Base-by-base conservation (phyloP, 1,140 invertebrate species). In the Conus betulinus region DNA sequence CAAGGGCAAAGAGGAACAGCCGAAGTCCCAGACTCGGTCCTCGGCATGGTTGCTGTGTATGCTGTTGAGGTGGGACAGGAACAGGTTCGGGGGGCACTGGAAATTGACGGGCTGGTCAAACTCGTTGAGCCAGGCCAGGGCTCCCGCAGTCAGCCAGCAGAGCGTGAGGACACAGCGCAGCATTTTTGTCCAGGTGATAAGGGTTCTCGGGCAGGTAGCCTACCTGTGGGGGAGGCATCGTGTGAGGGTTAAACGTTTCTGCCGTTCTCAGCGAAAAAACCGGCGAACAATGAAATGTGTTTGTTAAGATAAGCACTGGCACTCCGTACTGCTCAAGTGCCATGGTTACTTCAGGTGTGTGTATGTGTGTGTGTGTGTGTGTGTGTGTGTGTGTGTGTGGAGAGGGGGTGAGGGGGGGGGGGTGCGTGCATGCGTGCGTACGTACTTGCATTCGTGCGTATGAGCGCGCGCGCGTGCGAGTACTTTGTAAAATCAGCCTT, bases 1-100 rank as follows among this genome's bases (percentile, higher is more conserved):
- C 0, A 81, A 55, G 6, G 85, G 89, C 3, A 71, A 6, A 1
- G 52, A 3, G 15, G 53, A 11, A 78, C 89, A 90, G 20, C 20
- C 25, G n/a, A 88, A 87, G 79, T 90, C 84, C 87, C 87, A 90
- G 1, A 88, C 84, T n/a, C 89, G 67, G 85, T 90, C 89, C 85
- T 90, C 89, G 10, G 57, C n/a, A 23, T 87, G n/a, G 87, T 90
- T 90, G 87, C 87, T 78, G 81, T 90, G 84, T 53, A 82, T 51
- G 71, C 89, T 90, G 39, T 83, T 76, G 39, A 90, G n/a, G n/a
- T 60, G 60, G n/a, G 82, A 86, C 55, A 90, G 76, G 15, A 71
- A 57, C 15, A 74, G 60, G 17, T 76, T 27, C 6, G 55, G 60
- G 8, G 84, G 84, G 51, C 89, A 90, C 25, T 82, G 20, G 63